Evolutionary conservation across 1,140 invertebrate species (phyloP), one percentile per base, ranked within the genome.

Genomic region (Musca vetustissima): DNA sequence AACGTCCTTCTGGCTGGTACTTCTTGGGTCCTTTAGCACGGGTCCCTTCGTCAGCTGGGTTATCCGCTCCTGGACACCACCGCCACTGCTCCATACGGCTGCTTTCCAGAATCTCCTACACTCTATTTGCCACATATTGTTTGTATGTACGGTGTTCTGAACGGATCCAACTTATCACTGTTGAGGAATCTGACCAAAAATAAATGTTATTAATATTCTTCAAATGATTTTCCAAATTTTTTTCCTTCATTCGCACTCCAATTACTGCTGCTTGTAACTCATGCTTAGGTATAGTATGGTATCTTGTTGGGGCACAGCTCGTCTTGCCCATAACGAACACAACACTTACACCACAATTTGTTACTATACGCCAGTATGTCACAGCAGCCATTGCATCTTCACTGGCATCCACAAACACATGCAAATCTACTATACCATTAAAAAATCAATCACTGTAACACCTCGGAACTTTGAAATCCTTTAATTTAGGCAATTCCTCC

Each of bases 181-280:
- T 65, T 15, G 50, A 52, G 2, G 68, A 69, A 57, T 73, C 52
- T 22, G 52, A 22, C 52, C 52, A 55, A 13, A 55, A 55, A 21
- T 55, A 22, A 13, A 55, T 21, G 22, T 22, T 14, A 11, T 13
- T n/a, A 13, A 64, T 19, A 9, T 52, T 25, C 4, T 65, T 14
- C 7, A 7, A 14, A 43, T 69, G 59, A 3, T 19, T 11, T 36
- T 69, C 9, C 21, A 52, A 43, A 19, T 64, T 53, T n/a, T 43
- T 64, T 8, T 32, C 21, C 1, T 72, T 71, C 8, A 85, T 15
- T 47, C 78, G 71, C 1, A 49, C 57, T 9, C 73, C 75, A n/a
- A 81, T 55, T 4, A 79, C 49, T 4, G 78, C 77, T 1, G 76
- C 82, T 43, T 78, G 71, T 1, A 83, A 65, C 69, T 84, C 81